Percentiles rank a stretch among this genome's conserved stretches.
These are phyloP conservation scores for Oxystoma pomonae DNA, from an alignment of 2,888 invertebrate genomes.

Conservation along the genomic window DNA sequence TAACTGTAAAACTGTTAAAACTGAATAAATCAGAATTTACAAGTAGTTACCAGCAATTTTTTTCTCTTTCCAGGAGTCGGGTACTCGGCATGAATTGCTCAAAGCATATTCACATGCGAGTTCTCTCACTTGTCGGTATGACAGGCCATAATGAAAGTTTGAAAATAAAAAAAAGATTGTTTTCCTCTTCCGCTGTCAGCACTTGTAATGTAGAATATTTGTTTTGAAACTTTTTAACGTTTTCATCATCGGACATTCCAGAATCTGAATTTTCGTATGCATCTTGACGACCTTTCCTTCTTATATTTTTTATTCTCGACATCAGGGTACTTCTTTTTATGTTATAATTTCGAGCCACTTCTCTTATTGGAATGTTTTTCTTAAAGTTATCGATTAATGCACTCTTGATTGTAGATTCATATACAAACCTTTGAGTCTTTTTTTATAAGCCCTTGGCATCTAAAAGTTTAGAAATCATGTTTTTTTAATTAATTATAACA, in stretches of 20 bases:
- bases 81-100: conserved; percentile 8
- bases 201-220: conserved; percentile 26
- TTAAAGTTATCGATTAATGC: conserved; percentile 2
- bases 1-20: too few species aligned
- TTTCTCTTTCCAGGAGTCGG: conserved; percentile 18
- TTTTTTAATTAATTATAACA: not conserved
- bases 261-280: conserved; percentile 12
- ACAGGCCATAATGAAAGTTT: conserved; percentile 31
- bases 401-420: not conserved
- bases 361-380: conserved; percentile 8
- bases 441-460: conserved; percentile 5
- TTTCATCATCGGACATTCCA: conserved; percentile 10
- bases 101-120: conserved; percentile 29
- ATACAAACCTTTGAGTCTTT: not conserved
- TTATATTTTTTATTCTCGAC: conserved; percentile 7
- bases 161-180: conserved; percentile 22
- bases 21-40: too few species aligned
- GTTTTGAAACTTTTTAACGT: conserved; percentile 13
- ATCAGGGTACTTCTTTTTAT: conserved; percentile 9
- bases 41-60: conserved; percentile 20
- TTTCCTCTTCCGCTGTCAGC: conserved; percentile 27
- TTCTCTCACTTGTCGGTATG: conserved; percentile 18
- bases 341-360: conserved; percentile 6
- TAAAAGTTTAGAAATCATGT: too few species aligned
- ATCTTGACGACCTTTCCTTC: conserved; percentile 3